Evolutionary conservation across 1,140 invertebrate species (phyloP).

Genomic region (Panonychus citri): DNA sequence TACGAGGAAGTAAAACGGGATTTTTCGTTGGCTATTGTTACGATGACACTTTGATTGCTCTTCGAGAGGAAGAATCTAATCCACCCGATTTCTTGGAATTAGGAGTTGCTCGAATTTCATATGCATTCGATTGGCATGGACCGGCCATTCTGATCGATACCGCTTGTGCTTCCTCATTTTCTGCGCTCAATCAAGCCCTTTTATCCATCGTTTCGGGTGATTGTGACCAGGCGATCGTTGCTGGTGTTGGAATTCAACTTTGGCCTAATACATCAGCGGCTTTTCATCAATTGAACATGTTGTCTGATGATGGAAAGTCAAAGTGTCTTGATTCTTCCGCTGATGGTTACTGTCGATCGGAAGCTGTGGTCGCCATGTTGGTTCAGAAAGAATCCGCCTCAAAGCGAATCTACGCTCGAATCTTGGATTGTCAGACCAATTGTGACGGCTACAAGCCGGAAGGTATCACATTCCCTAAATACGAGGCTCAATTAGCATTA

Average conservation of each 20-base stretch:
- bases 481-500: conserved; percentile 59
- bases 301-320: conserved; percentile 6
- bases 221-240: conserved; percentile 76
- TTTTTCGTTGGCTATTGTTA: conserved; percentile 65
- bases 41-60: conserved; percentile 3
- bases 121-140: conserved; percentile 64
- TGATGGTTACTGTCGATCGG: conserved; percentile 20
- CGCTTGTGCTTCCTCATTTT: conserved; percentile 75
- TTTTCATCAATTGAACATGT: conserved; percentile 34
- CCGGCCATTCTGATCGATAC: conserved; percentile 81
- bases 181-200: conserved; percentile 52
- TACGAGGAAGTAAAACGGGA: conserved; percentile 43
- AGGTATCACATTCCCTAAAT: conserved; percentile 64
- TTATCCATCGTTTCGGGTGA: conserved; percentile 52
- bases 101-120: conserved; percentile 77
- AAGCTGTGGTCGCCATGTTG: conserved; percentile 28
- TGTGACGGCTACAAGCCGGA: conserved; percentile 66
- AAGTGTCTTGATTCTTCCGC: conserved; percentile 11
- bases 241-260: conserved; percentile 53
- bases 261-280: conserved; percentile 60
- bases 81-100: conserved; percentile 75
- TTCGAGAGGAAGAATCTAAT: conserved; percentile 3
- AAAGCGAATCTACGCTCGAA: conserved; percentile 37
- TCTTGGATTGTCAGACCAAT: conserved; percentile 56
- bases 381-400: conserved; percentile 25